Conservation (phyloP, 2,797 vertebrate genomes). For the Clamator glandarius region DNA sequence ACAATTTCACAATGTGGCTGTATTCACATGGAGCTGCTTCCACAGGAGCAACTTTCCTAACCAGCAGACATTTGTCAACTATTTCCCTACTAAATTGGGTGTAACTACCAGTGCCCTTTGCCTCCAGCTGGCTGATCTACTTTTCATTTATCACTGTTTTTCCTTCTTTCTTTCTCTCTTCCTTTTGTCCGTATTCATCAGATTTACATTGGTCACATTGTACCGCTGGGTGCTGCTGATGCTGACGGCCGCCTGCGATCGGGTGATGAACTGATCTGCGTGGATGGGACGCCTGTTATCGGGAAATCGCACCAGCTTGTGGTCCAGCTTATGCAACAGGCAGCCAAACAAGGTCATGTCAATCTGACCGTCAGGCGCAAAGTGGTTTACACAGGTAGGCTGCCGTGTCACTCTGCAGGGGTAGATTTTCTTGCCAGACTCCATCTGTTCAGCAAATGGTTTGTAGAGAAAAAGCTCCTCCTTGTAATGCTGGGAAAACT, state of each 20-base stretch:
- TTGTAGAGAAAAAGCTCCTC: neutral
- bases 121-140: neutral
- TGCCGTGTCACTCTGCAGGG: neutral
- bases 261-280: slow-evolving; percentile 95
- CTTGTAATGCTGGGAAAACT: neutral
- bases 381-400: slow-evolving; percentile 89
- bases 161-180: neutral
- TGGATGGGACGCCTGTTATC: slow-evolving; percentile 96
- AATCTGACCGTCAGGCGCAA: slow-evolving; percentile 97
- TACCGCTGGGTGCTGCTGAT: slow-evolving; percentile 95
- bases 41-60: neutral
- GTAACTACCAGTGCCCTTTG: neutral
- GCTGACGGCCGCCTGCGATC: slow-evolving; percentile 95
- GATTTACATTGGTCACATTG: slow-evolving; percentile 99
- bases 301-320: slow-evolving; percentile 98
- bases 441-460: slow-evolving; percentile 27
- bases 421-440: neutral
- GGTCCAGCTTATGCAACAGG: slow-evolving; percentile 99
- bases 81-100: neutral
- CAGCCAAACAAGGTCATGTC: slow-evolving; percentile 97
- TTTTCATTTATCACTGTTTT: neutral
- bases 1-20: neutral
- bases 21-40: neutral
- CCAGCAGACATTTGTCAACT: neutral
- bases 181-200: slow-evolving; percentile 48